Conservation (phyloP, 1,140 invertebrate species). For the Aphaenogaster ashmeadi region DNA sequence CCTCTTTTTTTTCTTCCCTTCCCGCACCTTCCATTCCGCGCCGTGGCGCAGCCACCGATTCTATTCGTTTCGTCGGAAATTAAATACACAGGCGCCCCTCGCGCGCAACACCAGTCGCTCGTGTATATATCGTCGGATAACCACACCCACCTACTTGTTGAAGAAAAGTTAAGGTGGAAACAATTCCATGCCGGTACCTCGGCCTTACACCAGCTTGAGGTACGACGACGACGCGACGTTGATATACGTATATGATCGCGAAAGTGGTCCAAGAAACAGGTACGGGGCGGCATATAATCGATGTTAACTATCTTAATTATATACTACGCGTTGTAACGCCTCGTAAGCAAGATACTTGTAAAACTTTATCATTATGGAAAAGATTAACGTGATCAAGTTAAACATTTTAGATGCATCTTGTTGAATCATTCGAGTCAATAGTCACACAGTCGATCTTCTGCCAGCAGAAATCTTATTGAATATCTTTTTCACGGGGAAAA, state of each 20-base stretch:
- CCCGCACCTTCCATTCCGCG: slow-evolving; percentile 4
- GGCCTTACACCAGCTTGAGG: slow-evolving; percentile 7
- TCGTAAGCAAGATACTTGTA: background rate
- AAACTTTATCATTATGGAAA: background rate
- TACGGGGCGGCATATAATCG: background rate
- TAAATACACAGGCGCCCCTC: slow-evolving; percentile 82
- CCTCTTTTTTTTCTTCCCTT: background rate
- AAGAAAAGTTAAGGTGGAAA: slow-evolving; percentile 79
- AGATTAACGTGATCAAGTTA: background rate
- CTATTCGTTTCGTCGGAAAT: slow-evolving; percentile 84
- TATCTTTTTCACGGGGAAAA: background rate
- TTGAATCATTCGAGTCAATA: slow-evolving; percentile 1
- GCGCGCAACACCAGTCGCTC: slow-evolving; percentile 12
- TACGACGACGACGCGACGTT: background rate
- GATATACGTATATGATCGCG: slow-evolving; percentile 5
- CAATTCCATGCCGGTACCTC: slow-evolving; percentile 48
- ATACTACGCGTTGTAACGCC: background rate
- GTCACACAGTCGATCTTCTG: background rate
- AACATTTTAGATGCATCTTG: background rate
- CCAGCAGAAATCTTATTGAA: background rate
- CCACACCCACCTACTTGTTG: slow-evolving; percentile 83
- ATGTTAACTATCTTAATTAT: background rate
- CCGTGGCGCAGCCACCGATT: slow-evolving; percentile 67
- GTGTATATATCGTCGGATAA: slow-evolving; percentile 68
- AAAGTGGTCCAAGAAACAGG: background rate